These are phyloP conservation scores for Idaea straminata DNA, from an alignment of 2,888 invertebrate genomes.

Conservation along the genomic window DNA sequence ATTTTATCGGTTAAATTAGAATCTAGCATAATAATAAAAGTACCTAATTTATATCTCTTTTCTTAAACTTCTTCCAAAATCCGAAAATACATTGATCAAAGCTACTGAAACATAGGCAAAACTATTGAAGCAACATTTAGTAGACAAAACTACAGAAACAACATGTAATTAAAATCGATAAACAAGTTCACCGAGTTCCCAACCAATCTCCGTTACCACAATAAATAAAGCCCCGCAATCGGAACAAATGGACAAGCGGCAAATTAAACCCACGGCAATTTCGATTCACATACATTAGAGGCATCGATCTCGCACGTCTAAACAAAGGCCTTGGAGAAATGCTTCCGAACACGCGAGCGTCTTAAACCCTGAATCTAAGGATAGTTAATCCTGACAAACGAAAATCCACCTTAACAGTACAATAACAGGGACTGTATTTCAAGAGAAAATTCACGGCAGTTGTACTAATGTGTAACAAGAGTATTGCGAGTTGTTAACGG, in stretches of 20 bases:
- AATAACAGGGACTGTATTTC: constrained; percentile 7
- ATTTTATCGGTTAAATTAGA: no score
- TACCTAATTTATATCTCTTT: no score
- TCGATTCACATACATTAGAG: constrained; percentile 74
- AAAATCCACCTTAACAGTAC: constrained; percentile 16
- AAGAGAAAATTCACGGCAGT: constrained; percentile 1
- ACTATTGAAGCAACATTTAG: constrained; percentile 13
- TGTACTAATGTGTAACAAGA: constrained; percentile 16
- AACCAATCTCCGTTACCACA: constrained; percentile 56
- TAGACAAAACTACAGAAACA: constrained; percentile 14
- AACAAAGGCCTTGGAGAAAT: constrained; percentile 67
- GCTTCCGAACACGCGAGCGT: constrained; percentile 70
- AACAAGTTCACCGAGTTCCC: constrained; percentile 22
- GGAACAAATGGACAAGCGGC: constrained; percentile 77
- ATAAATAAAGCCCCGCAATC: constrained; percentile 74
- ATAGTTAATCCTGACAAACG: constrained; percentile 23
- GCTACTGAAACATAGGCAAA: background rate
- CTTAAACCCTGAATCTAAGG: constrained; percentile 47
- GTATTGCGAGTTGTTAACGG: constrained; percentile 9
- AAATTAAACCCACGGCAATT: constrained; percentile 70
- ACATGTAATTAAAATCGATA: constrained; percentile 25
- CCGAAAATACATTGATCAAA: no score
- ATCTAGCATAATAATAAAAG: no score
- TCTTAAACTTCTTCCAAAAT: no score
- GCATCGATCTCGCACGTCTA: constrained; percentile 76